phyloP scores from a whole-genome alignment of 2,113 vertebrate species.

The Struthidea cinerea region DNA sequence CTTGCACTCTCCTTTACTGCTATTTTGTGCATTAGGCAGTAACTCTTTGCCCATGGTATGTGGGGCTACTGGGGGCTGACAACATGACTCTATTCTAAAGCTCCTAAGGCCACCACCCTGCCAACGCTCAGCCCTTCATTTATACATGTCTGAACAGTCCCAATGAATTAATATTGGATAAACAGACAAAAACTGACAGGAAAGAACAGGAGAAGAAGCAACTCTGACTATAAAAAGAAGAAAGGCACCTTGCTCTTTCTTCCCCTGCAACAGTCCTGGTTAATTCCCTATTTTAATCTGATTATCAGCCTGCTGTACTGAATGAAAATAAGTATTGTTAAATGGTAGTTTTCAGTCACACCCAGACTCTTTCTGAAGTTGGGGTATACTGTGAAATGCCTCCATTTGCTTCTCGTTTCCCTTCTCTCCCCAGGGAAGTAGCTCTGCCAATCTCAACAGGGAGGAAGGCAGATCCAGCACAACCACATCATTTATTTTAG shows the following conservation, averaged over 20 bases:
- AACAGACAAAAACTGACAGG: background rate
- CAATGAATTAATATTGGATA: background rate
- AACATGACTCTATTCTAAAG: background rate
- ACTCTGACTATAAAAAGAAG: background rate
- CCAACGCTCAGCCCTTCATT: background rate
- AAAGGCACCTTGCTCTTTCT: background rate
- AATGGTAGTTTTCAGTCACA: background rate
- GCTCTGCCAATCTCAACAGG: background rate
- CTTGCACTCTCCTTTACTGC: background rate
- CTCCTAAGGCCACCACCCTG: background rate
- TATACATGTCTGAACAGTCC: background rate
- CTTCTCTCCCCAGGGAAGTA: background rate
- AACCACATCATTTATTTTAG: background rate
- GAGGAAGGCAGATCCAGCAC: background rate
- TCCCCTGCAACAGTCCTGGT: background rate
- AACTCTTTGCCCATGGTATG: background rate
- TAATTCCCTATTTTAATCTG: background rate
- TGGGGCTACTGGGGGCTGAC: background rate
- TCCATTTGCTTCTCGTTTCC: background rate
- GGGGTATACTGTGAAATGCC: background rate
- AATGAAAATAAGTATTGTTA: background rate
- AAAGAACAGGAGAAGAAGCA: background rate
- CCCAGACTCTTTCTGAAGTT: background rate
- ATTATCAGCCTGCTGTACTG: background rate
- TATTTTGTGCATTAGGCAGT: background rate